Base-by-base conservation (phyloP, 30 jellyfish, hydroid and myxozoan genomes). In the Turritopsis dohrnii region DNA sequence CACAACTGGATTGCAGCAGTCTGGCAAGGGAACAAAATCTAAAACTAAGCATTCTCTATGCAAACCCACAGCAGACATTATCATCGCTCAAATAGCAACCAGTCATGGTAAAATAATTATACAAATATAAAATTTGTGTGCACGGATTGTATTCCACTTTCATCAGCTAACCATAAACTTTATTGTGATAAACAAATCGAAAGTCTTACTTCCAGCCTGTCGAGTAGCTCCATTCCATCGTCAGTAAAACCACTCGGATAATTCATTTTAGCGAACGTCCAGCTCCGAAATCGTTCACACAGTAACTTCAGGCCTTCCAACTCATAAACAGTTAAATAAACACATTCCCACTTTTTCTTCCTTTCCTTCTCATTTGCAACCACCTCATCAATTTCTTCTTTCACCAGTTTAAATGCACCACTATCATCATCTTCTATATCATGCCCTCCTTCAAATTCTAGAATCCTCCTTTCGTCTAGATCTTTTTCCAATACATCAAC, bases 401-500 rank as follows among this genome's bases (percentile, higher is more conserved):
- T 79, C 29, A 81, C 79, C 19, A 65, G 52, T 81, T 79, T 7
- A 84, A 73, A n/a, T 80, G 77, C 77, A 27, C 77, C n/a, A 13
- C 25, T 26, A 28, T 79, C 76, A 17, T 83, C 89, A 19, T 72
- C 88, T 22, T 28, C 88, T 13, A 41, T 29, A 52, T 80, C 79
- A 16, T 84, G 66, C 54, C 52, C 88, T 5, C 28, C 88, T 84
- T 76, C 89, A 75, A 66, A 71, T 41, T 85, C 89, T 52, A 76
- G 66, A 29, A 52, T 76, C 52, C 83, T 76, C 29, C 85, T 71
- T 24, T 79, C 72, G 30, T 94, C 99, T 52, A 76, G 29, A 84
- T 94, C 99, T 69, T 80, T 83, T 73, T 94, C 96, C 17, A 94
- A 89, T 28, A 82, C 52, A 79, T 94, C 99, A 18, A 87, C 91